phyloP scores from a whole-genome alignment of 2,797 vertebrate species.

The Ibycter americanus region DNA sequence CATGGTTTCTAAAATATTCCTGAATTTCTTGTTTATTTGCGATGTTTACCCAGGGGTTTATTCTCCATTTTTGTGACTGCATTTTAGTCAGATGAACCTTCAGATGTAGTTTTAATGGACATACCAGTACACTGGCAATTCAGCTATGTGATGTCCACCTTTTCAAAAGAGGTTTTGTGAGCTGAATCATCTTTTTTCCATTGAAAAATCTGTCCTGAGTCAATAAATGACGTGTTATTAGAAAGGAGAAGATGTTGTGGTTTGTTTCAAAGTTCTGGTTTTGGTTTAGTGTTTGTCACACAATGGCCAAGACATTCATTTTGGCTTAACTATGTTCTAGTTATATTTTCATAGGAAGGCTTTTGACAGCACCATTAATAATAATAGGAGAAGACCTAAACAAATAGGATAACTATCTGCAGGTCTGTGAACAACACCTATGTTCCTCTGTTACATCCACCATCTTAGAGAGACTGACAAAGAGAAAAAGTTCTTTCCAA shows the following conservation, averaged over 20 bases:
- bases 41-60: not conserved
- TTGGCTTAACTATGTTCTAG: not conserved
- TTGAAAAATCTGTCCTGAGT: not conserved
- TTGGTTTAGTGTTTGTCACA: not conserved
- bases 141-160: not conserved
- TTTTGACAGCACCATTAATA: not conserved
- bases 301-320: not conserved
- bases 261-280: not conserved
- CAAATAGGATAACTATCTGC: not conserved
- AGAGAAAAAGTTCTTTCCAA: not conserved
- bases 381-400: not conserved
- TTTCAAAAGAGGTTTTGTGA: not conserved
- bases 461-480: not conserved
- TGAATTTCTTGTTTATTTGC: not conserved
- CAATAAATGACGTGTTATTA: not conserved
- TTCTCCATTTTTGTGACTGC: not conserved
- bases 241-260: not conserved
- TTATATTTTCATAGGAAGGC: not conserved
- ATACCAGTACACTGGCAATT: not conserved
- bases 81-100: not conserved
- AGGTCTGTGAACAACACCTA: not conserved
- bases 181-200: not conserved
- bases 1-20: not conserved
- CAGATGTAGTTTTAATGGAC: not conserved
- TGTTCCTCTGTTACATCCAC: not conserved